Evolutionary conservation across 2,797 vertebrate species (phyloP).

Genomic region (Aplochiton taeniatus): DNA sequence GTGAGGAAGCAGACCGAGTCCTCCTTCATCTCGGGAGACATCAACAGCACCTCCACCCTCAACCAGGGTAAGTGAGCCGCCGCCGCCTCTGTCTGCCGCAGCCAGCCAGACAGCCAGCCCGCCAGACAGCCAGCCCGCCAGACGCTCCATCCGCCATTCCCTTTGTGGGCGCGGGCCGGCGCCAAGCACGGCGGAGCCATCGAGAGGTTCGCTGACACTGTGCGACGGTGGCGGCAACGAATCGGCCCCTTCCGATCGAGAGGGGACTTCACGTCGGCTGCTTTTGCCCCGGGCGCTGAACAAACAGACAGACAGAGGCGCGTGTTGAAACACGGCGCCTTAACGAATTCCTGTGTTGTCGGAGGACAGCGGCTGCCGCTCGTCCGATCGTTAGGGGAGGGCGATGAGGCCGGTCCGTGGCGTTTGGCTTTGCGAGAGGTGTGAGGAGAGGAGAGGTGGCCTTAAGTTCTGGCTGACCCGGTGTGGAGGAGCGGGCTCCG

Average conservation of each 20-base stretch:
- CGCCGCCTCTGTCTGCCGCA: neutral
- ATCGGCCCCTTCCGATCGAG: constrained; percentile 20
- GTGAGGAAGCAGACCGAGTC: constrained; percentile 99
- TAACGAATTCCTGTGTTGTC: neutral
- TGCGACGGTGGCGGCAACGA: constrained; percentile 17
- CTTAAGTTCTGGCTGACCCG: constrained; percentile 65
- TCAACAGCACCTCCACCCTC: constrained; percentile 99
- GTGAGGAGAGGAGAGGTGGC: constrained; percentile 67
- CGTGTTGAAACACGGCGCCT: constrained; percentile 33
- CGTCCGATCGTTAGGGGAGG: constrained; percentile 8
- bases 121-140: constrained; percentile 39
- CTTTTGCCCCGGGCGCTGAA: constrained; percentile 4
- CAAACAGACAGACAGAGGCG: constrained; percentile 18
- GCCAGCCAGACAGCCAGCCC: neutral
- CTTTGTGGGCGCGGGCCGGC: constrained; percentile 47
- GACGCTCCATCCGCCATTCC: constrained; percentile 47
- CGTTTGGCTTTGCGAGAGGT: constrained; percentile 65
- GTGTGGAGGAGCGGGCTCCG: constrained; percentile 40
- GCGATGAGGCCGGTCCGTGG: constrained; percentile 40
- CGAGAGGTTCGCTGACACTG: constrained; percentile 29
- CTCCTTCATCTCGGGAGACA: constrained; percentile 99
- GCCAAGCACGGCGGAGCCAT: constrained; percentile 53
- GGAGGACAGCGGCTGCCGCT: constrained; percentile 10
- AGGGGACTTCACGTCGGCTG: constrained; percentile 32
- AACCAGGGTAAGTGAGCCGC: constrained; percentile 92